Percentiles rank a stretch among this genome's conserved stretches.
These are phyloP conservation scores for Himantopus leucocephalus DNA, from an alignment of 2,113 vertebrate species.

Conservation along the genomic window DNA sequence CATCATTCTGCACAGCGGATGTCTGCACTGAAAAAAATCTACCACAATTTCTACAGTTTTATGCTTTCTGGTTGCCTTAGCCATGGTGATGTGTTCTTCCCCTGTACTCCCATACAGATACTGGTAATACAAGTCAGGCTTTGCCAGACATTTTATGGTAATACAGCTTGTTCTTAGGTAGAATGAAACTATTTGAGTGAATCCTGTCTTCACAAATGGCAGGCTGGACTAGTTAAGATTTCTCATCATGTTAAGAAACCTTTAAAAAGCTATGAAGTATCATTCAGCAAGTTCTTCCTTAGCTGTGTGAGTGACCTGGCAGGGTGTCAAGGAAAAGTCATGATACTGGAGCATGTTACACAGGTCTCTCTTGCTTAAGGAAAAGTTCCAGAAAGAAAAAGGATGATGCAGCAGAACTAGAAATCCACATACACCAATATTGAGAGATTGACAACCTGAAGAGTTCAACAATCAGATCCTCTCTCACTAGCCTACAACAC, in stretches of 20 bases:
- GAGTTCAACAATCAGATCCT: not conserved
- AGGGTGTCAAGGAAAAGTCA: not conserved
- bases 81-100: not conserved
- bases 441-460: not conserved
- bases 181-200: not conserved
- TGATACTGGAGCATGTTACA: not conserved
- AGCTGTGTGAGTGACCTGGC: not conserved
- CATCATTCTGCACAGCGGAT: not conserved
- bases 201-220: not conserved
- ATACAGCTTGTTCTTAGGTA: not conserved
- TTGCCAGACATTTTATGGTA: not conserved
- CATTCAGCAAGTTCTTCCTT: not conserved
- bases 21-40: not conserved
- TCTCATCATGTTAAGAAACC: not conserved
- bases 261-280: not conserved
- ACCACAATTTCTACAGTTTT: not conserved
- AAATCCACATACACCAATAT: constrained; percentile 13
- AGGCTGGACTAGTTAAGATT: not conserved
- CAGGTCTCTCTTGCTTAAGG: not conserved
- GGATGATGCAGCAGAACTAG: not conserved
- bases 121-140: not conserved
- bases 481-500: not conserved
- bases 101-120: not conserved
- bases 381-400: not conserved
- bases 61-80: not conserved